phyloP scores from a whole-genome alignment of 2,888 invertebrate species.

The Noctua pronuba region DNA sequence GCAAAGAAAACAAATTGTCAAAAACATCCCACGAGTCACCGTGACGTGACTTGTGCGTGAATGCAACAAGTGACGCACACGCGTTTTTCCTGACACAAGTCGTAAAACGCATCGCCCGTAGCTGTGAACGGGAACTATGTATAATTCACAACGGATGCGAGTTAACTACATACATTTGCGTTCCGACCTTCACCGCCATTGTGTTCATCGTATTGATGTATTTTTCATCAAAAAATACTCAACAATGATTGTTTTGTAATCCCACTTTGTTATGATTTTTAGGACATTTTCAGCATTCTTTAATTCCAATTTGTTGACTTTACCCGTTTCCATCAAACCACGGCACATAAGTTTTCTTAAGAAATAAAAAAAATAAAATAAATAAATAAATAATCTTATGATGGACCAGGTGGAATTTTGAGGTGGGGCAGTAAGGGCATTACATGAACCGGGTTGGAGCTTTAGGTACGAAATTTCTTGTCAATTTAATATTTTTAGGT shows the following conservation, averaged over 20 bases:
- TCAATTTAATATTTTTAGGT: no score
- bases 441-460: no score
- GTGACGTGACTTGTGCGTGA: no score
- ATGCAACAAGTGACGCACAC: no score
- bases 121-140: not conserved
- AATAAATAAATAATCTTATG: no score
- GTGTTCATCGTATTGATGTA: not conserved
- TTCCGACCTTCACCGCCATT: not conserved
- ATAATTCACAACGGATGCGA: not conserved
- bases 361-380: no score
- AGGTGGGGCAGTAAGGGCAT: no score
- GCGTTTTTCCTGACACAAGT: not conserved
- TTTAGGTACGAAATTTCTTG: no score
- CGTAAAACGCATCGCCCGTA: not conserved
- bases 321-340: not conserved
- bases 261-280: constrained; percentile 13
- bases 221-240: not conserved
- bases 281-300: not conserved
- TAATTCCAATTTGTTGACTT: not conserved
- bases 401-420: no score
- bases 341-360: no score
- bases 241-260: constrained; percentile 3
- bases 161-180: not conserved
- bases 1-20: no score
- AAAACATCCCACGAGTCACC: no score